Conservation (phyloP, 2,888 invertebrate species). For the Augiades crinisus region DNA sequence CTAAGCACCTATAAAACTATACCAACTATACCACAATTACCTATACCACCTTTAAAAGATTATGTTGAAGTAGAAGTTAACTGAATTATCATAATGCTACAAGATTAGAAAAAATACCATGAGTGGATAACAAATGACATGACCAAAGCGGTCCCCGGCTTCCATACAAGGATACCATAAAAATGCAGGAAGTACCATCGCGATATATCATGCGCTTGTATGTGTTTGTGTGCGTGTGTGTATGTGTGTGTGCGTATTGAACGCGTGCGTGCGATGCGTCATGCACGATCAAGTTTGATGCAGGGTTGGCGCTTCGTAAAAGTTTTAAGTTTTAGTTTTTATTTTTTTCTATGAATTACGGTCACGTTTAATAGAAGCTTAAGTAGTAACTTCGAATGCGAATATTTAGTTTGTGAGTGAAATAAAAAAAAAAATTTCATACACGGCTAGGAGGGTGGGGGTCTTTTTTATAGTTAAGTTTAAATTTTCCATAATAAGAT, state of each 20-base stretch:
- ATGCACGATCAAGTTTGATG: constrained; percentile 52
- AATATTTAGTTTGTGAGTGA: too few relatives aligned
- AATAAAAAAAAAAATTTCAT: too few relatives aligned
- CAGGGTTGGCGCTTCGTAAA: constrained; percentile 41
- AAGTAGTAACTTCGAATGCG: background rate
- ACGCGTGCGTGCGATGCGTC: constrained; percentile 54
- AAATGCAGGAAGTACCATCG: constrained; percentile 50
- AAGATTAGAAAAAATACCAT: too few relatives aligned
- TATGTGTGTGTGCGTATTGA: constrained; percentile 27
- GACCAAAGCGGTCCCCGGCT: background rate
- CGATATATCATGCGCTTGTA: constrained; percentile 12
- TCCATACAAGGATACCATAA: constrained; percentile 48
- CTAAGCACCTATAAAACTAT: too few relatives aligned
- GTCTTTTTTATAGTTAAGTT: too few relatives aligned
- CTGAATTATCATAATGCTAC: too few relatives aligned
- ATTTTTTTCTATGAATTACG: background rate
- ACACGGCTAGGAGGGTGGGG: too few relatives aligned
- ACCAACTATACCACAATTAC: too few relatives aligned
- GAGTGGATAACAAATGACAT: background rate
- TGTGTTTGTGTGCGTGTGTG: constrained; percentile 26
- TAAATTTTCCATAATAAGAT: too few relatives aligned
- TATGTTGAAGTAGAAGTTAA: too few relatives aligned
- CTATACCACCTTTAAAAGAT: too few relatives aligned
- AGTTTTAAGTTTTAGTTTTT: background rate
- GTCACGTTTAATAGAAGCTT: too few relatives aligned